Evolutionary conservation across 2,888 invertebrate genomes (phyloP), one percentile per base, ranked within the genome.

Genomic region (Rhingia rostrata): DNA sequence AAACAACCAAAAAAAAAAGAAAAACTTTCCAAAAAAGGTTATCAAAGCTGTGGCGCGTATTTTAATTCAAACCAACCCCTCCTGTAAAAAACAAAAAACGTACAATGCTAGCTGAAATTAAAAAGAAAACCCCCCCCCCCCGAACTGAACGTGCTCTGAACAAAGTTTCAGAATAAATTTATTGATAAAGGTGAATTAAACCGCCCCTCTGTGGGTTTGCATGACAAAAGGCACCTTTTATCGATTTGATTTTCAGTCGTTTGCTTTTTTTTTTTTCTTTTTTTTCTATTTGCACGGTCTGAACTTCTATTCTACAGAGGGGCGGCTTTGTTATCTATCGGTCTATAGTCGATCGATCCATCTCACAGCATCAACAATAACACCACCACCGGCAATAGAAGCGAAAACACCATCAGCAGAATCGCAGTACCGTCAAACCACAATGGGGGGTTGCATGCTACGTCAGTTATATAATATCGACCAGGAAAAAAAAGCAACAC

Each of bases 101-200:
- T 84, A 73, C 80, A 70, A 80, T 70, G 70, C 64, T 43, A 74
- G 70, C 74, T 70, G 61, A 70, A 84, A 69, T 80, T 43, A 43
- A 61, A 54, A 47, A 43, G 37, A 43, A 32, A 14, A 37, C 54
- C 12, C 30, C 22, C 64, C 39, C 54, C 43, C 37, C 64, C 43
- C 43, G 56, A 22, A 22, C 22, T 22, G 1, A 2, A 22, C 22
- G 22, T 22, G 22, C 22, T 22, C 22, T 41, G 54, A 78, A 72
- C 66, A 84, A 84, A 84, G 64, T 84, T 84, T 84, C 49, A 10
- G 80, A 84, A 84, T 84, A 84, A 84, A 84, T 84, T 84, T 80
- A 84, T 84, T 84, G 84, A 80, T 80, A 70, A 84, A 80, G 84
- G 84, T 80, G 80, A 84, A 84, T 84, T 84, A 80, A 84, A 84